Evolutionary conservation across 2,888 invertebrate species (phyloP).

Genomic region (Lapara coniferarum): DNA sequence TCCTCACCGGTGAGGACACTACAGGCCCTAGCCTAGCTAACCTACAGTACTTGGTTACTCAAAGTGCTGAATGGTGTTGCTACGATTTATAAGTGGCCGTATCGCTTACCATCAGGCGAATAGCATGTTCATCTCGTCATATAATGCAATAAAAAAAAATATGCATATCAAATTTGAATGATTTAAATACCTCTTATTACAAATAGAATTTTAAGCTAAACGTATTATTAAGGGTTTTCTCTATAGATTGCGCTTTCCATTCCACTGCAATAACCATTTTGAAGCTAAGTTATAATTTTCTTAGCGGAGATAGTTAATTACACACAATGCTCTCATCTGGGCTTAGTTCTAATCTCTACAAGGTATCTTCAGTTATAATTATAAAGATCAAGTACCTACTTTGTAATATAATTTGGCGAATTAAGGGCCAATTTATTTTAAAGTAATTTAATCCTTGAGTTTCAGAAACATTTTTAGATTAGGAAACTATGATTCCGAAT

Average conservation of each 20-base stretch:
- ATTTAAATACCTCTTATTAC: no score
- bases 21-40: no score
- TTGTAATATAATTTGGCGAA: slow-evolving; percentile 18
- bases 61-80: no score
- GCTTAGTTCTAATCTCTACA: neutral
- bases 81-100: no score
- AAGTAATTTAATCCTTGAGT: neutral
- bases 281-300: neutral
- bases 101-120: no score
- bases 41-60: no score
- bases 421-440: neutral
- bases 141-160: no score
- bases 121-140: no score
- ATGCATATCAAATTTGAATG: no score
- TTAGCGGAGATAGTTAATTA: slow-evolving; percentile 10
- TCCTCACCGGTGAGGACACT: no score
- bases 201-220: no score
- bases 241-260: neutral
- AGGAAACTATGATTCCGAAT: neutral
- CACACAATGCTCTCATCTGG: neutral
- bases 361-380: slow-evolving; percentile 6
- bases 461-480: neutral
- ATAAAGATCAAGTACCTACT: slow-evolving; percentile 9
- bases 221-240: neutral
- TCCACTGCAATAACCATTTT: neutral